phyloP scores from a whole-genome alignment of 2,797 vertebrate species.

The Aplochiton taeniatus region DNA sequence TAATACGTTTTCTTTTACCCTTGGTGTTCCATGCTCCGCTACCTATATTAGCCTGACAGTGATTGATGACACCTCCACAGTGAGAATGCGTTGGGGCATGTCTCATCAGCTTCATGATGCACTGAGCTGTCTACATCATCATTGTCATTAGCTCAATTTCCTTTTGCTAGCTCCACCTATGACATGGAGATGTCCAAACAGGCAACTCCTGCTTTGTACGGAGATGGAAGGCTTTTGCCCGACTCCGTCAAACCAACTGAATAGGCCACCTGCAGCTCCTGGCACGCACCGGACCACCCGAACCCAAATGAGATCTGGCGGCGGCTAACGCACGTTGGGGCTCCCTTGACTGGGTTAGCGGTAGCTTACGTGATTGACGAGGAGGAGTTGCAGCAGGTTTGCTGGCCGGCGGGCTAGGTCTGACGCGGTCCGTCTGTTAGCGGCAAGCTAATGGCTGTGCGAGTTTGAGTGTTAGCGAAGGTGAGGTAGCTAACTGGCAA shows the following conservation, averaged over 20 bases:
- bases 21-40: slow-evolving; percentile 17
- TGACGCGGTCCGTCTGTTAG: too few relatives aligned
- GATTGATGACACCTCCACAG: slow-evolving; percentile 23
- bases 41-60: slow-evolving; percentile 28
- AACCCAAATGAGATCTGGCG: too few relatives aligned
- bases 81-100: slow-evolving; percentile 11
- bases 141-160: background rate
- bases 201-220: background rate
- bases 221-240: too few relatives aligned
- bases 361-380: slow-evolving; percentile 13
- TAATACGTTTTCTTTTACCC: too few relatives aligned
- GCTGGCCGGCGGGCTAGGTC: background rate
- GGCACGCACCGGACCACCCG: too few relatives aligned
- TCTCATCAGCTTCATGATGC: background rate
- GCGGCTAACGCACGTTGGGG: too few relatives aligned
- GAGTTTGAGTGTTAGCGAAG: background rate
- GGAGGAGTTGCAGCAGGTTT: slow-evolving; percentile 33
- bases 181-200: background rate
- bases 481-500: slow-evolving; percentile 35
- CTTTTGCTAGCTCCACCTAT: background rate
- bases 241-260: too few relatives aligned
- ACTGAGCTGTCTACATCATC: background rate
- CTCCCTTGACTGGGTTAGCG: too few relatives aligned
- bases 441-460: background rate
- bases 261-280: too few relatives aligned